Evolutionary conservation across 2,113 vertebrate genomes (phyloP).

Genomic region (Hiodon alosoides): DNA sequence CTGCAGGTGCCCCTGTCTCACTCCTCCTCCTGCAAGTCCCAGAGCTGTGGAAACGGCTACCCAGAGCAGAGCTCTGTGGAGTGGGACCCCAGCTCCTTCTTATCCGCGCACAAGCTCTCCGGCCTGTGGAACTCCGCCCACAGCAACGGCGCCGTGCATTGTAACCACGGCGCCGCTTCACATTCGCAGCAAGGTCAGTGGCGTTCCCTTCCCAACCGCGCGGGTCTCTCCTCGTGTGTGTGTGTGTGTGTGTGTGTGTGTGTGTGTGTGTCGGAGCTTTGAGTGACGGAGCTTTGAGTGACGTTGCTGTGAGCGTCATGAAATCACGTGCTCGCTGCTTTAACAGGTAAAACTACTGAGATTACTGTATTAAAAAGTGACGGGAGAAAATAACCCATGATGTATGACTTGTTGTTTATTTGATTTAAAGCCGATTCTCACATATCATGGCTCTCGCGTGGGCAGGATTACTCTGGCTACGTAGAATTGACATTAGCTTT

Average conservation of each 20-base stretch:
- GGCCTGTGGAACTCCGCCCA: conserved; percentile 96
- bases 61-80: conserved; percentile 87
- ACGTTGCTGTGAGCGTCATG: background rate
- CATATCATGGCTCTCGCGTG: too few relatives aligned
- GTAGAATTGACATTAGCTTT: too few relatives aligned
- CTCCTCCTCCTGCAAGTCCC: conserved; percentile 84
- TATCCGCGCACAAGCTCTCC: conserved; percentile 96
- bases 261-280: too few relatives aligned
- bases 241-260: too few relatives aligned
- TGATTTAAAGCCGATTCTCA: too few relatives aligned
- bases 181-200: conserved; percentile 77
- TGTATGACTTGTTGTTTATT: too few relatives aligned
- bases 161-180: conserved; percentile 70
- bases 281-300: background rate
- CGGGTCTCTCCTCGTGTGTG: background rate
- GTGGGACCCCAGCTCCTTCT: conserved; percentile 97
- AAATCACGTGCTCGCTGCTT: background rate
- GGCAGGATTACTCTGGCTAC: too few relatives aligned
- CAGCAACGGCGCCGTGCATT: conserved; percentile 74
- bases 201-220: background rate
- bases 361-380: background rate
- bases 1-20: conserved; percentile 77
- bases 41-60: conserved; percentile 72
- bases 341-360: conserved; percentile 10
- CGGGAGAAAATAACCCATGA: too few relatives aligned